Percentiles rank a stretch among this genome's conserved stretches.
These are phyloP conservation scores for Actinia equina DNA, from an alignment of 64 coral and sea anemone genomes.

Conservation along the genomic window DNA sequence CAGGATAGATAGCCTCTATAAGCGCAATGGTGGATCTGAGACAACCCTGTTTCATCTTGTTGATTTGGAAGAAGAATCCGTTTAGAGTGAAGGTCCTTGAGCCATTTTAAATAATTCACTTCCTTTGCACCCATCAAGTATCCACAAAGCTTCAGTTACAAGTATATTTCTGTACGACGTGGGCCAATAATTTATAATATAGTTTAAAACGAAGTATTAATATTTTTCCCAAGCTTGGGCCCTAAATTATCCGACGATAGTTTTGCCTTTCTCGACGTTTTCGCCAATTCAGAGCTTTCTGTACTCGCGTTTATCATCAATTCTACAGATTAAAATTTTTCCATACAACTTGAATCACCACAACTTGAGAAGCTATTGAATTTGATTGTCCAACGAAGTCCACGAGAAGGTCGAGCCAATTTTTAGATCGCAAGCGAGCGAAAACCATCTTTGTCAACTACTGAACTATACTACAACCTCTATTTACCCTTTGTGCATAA, in stretches of 20 bases:
- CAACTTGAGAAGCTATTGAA: background rate
- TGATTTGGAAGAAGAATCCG: conserved; percentile 26
- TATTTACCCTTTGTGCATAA: background rate
- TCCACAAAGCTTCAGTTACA: background rate
- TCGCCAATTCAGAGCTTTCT: background rate
- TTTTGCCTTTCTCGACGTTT: no score
- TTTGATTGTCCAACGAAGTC: background rate
- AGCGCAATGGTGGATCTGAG: conserved; percentile 61
- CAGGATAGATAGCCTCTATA: conserved; percentile 68
- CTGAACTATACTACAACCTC: background rate
- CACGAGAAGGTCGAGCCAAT: background rate
- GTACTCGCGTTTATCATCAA: background rate
- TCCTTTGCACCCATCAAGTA: conserved; percentile 11
- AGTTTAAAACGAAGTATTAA: background rate
- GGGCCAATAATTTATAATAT: background rate
- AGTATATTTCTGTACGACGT: no score
- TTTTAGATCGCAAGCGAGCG: background rate
- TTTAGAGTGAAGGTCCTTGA: conserved; percentile 25
- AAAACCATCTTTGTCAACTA: background rate
- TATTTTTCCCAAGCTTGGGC: background rate
- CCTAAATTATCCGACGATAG: background rate
- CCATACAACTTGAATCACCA: background rate
- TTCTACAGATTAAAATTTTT: background rate
- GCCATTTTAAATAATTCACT: conserved; percentile 33
- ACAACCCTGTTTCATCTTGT: conserved; percentile 61